Percentiles rank a stretch among this genome's conserved stretches.
phyloP scores from a whole-genome alignment of 2,888 invertebrate species.

The Capitulum mitella region DNA sequence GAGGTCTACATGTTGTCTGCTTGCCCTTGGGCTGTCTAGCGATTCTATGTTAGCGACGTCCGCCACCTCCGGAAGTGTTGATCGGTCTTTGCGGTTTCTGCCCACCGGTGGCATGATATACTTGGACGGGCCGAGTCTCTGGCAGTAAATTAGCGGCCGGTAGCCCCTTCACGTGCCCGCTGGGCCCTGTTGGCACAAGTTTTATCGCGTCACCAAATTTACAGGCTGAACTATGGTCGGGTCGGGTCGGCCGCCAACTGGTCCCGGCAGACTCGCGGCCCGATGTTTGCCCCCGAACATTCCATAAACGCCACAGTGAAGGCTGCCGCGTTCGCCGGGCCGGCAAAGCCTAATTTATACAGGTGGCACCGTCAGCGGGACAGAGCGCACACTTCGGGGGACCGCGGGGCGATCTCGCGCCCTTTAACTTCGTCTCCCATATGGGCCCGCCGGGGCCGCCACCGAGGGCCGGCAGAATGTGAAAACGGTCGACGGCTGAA shows the following conservation, averaged over 20 bases:
- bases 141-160: not conserved
- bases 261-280: not conserved
- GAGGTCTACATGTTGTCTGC: no score
- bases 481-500: not conserved
- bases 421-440: not conserved
- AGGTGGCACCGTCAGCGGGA: not conserved
- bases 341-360: not conserved
- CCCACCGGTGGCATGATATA: no score
- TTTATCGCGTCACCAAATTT: conserved; percentile 18
- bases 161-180: not conserved
- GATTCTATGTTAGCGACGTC: not conserved
- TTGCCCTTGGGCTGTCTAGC: not conserved
- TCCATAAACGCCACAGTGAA: not conserved
- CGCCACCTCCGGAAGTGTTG: not conserved
- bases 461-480: not conserved
- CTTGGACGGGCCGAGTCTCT: not conserved
- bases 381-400: not conserved
- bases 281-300: not conserved
- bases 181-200: not conserved
- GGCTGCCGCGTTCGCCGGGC: not conserved
- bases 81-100: no score
- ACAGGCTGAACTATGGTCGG: not conserved
- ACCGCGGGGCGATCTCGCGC: not conserved
- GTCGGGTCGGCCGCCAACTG: not conserved
- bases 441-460: not conserved